phyloP scores from a whole-genome alignment of 2,113 vertebrate species.

The Plectropomus leopardus region DNA sequence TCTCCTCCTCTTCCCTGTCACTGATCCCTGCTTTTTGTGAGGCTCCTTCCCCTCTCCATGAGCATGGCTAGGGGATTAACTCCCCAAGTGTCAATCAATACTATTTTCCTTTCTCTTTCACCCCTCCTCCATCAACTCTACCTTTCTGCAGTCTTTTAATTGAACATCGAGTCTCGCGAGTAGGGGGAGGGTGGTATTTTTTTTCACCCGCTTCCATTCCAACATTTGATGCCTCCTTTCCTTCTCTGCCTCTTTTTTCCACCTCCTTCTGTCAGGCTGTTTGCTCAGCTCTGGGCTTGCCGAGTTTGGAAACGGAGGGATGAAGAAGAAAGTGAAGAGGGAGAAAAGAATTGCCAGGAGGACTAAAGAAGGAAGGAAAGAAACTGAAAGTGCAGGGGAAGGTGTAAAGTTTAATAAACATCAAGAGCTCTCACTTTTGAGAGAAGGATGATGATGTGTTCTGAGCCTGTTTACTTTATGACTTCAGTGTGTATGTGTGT shows the following conservation, averaged over 20 bases:
- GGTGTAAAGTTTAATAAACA: slow-evolving; percentile 48
- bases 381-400: neutral
- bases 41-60: slow-evolving; percentile 72
- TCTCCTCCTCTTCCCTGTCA: slow-evolving; percentile 67
- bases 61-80: slow-evolving; percentile 81
- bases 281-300: slow-evolving; percentile 67
- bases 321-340: neutral
- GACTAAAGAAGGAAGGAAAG: slow-evolving; percentile 7
- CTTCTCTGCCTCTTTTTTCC: neutral
- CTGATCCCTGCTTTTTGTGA: slow-evolving; percentile 81
- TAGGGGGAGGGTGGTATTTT: neutral
- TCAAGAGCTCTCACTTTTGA: slow-evolving; percentile 23
- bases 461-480: slow-evolving; percentile 42
- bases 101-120: slow-evolving; percentile 60
- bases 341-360: slow-evolving; percentile 2
- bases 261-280: slow-evolving; percentile 12
- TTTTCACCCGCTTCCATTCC: neutral
- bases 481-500: slow-evolving; percentile 9
- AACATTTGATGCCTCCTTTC: slow-evolving; percentile 23
- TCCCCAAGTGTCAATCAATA: slow-evolving; percentile 84
- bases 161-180: slow-evolving; percentile 2
- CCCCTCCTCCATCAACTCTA: slow-evolving; percentile 36
- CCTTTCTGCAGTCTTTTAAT: slow-evolving; percentile 45
- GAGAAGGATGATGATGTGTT: slow-evolving; percentile 6
- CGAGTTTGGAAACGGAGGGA: slow-evolving; percentile 53